Conservation (phyloP, 2,113 vertebrate genomes). For the Menidia beryllina region DNA sequence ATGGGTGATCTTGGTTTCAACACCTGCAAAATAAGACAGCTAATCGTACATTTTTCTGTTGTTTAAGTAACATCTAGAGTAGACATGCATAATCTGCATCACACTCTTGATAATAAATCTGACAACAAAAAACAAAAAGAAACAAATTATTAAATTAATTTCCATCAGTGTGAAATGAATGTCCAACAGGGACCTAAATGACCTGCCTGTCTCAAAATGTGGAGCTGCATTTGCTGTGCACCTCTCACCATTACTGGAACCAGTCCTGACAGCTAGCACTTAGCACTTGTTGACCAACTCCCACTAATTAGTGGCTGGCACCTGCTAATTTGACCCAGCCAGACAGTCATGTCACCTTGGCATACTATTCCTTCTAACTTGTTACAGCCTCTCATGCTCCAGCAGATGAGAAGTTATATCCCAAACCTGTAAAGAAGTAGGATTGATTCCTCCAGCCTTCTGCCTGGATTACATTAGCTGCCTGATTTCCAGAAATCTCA, state of each 20-base stretch:
- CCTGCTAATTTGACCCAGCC: no score
- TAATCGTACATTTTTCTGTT: constrained; percentile 33
- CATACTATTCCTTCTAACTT: no score
- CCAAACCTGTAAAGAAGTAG: neutral
- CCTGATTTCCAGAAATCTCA: no score
- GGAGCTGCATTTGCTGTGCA: no score
- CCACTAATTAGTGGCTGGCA: no score
- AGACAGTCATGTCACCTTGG: no score
- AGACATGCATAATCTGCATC: no score
- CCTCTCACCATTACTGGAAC: no score
- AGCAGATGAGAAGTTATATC: neutral
- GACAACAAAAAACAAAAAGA: neutral
- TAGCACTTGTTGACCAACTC: no score
- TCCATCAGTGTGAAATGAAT: neutral
- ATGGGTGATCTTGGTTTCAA: constrained; percentile 91
- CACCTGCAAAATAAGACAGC: constrained; percentile 84
- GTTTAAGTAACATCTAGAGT: constrained; percentile 9
- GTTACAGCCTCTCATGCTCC: neutral
- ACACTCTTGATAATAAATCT: neutral
- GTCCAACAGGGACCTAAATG: neutral
- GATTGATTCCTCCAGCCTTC: no score
- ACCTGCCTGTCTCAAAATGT: neutral
- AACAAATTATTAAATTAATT: neutral
- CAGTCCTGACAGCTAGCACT: no score
- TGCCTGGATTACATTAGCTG: no score